Percentiles rank a stretch among this genome's conserved stretches.
Conservation (phyloP, 2,113 vertebrate species). For the Muscicapa adusta region DNA sequence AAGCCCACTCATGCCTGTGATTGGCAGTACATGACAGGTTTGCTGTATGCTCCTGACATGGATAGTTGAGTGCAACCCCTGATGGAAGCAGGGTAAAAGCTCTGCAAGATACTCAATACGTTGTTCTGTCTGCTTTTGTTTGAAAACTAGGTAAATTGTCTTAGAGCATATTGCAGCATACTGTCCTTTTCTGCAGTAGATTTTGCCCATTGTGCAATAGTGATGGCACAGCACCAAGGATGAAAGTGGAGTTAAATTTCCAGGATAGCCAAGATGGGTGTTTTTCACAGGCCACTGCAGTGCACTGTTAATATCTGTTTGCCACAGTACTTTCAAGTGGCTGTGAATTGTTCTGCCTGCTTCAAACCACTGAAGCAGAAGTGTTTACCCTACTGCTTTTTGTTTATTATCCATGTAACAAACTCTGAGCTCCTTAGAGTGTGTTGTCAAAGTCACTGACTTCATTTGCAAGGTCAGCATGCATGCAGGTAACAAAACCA, state of each 20-base stretch:
- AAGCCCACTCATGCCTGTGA: background rate
- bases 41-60: background rate
- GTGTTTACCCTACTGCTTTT: background rate
- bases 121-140: background rate
- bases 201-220: background rate
- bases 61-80: background rate
- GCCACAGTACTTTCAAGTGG: background rate
- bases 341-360: background rate
- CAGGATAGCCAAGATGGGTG: too few species aligned
- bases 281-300: background rate
- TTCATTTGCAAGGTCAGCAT: background rate
- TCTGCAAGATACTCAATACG: background rate
- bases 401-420: background rate
- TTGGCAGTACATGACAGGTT: background rate
- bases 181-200: background rate
- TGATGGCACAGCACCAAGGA: background rate
- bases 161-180: background rate
- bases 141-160: background rate
- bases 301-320: background rate
- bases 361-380: background rate
- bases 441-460: background rate
- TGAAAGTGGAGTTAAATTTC: background rate
- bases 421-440: background rate
- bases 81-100: background rate
- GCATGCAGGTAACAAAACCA: background rate